Evolutionary conservation across 2,113 vertebrate genomes (phyloP), one percentile per base, ranked within the genome.

Genomic region (Stercorarius parasiticus): DNA sequence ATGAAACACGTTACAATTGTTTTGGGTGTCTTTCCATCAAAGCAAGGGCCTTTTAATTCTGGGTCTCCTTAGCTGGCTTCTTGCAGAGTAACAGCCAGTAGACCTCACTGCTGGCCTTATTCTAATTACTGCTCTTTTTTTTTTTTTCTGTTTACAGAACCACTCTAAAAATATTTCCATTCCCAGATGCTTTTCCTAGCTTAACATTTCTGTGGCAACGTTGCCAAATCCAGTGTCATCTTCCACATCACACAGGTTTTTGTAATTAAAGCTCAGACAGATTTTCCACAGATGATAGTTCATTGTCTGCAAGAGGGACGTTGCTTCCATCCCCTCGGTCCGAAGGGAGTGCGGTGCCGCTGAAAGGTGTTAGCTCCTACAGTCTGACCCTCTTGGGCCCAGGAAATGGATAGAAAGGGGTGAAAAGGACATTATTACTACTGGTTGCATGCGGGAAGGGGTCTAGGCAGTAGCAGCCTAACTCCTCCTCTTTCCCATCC

Each of bases 111-210:
- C 77, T 40, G 88, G 92, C 85, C 96, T 94, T 95, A 86, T 17
- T 92, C 94, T 95, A 95, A 95, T 95, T 91, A 91, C 26, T 20
- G 43, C 77, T 67, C 4, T 15, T 21, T 17, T 73, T 74, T 66
- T 56, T 66, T 56, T 69, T 36, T 36, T 52, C 62, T 96, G 90
- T 97, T 96, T 96, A 97, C 96, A 97, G 94, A 97, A 73, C 55
- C 59, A 25, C 90, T 92, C 95, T 95, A 93, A 96, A 95, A 96
- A 95, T 96, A 95, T 94, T 95, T 95, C 94, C 96, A 95, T 93
- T 82, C 94, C 93, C 97, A 96, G 94, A 88, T 95, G 96, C 96
- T 95, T 88, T 80, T 62, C 88, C 88, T 70, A 93, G 96, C 94
- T 82, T 58, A 65, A 55, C 40, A 21, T 91, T 85, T 79, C 91